Conservation (phyloP, 2,113 vertebrate species). For the Brachypteracias leptosomus region DNA sequence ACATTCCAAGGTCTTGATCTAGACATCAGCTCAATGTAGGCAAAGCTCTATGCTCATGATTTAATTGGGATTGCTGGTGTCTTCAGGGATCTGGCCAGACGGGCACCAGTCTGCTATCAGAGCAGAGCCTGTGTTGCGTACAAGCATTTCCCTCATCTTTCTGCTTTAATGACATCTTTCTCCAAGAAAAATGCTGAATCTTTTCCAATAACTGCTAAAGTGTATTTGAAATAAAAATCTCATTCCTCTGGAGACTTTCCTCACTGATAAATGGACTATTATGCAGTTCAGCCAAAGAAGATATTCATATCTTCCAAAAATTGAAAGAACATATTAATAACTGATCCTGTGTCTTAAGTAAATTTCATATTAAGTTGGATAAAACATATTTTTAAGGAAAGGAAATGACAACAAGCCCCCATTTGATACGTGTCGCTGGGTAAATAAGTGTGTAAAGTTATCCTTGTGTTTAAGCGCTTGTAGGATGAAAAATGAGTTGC, state of each 20-base stretch:
- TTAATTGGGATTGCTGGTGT: conserved; percentile 32
- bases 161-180: conserved; percentile 7
- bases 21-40: not conserved
- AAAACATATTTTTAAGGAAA: conserved; percentile 6
- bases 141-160: conserved; percentile 37
- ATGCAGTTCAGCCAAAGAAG: conserved; percentile 29
- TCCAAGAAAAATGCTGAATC: not conserved
- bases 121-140: not conserved
- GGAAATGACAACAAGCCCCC: not conserved
- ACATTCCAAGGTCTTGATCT: conserved; percentile 24
- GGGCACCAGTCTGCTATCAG: conserved; percentile 28
- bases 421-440: not conserved
- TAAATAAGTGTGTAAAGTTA: not conserved
- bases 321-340: conserved; percentile 47
- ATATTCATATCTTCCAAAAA: conserved; percentile 44
- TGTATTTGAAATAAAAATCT: conserved; percentile 17
- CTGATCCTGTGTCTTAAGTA: conserved; percentile 15
- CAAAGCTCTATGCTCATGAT: not conserved
- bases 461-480: not conserved
- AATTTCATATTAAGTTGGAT: not conserved
- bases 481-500: not conserved
- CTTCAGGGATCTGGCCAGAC: conserved; percentile 51
- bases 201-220: not conserved
- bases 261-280: not conserved
- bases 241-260: not conserved